Evolutionary conservation across 37 sponge, comb jelly and placozoan species (phyloP), one percentile per base, ranked within the genome.

Genomic region (Chondrosia reniformis): DNA sequence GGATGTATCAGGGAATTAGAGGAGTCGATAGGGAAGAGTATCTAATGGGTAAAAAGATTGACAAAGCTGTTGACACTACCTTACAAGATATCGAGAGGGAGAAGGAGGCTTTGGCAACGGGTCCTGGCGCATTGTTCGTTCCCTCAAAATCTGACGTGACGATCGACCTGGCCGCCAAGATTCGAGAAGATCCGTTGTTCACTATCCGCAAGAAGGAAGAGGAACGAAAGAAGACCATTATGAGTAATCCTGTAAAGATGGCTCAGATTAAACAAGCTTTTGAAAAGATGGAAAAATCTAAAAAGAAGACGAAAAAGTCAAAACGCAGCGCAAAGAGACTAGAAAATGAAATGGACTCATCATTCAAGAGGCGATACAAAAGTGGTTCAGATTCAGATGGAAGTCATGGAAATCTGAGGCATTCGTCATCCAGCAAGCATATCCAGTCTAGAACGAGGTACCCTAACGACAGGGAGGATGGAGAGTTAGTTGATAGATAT

Each of bases 121-220:
- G 86, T 39, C 86, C 89, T 34, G 93, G 93, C 12, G 89, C 93
- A 36, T 73, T 92, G 64, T 92, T 92, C 54, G 79, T 71, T 15
- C 56, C 75, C 17, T 33, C 77, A 0, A 75, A 76, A 45, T 43
- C 88, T 33, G 84, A 87, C 49, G 67, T 76, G 32, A 33, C 79
- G 10, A 64, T 69, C 2, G 94, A 94, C 34, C 40, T 94, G 21
- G 92, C 84, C 0, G 77, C 78, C 42, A 94, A 94, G 80, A 85
- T 94, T 15, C 44, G 91, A 10, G 94, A 94, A 45, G 94, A 94
- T 49, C 94, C 94, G n/a, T 43, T 94, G 58, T 94, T 94, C 55
- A 32, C 84, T 27, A 93, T 93, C 63, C 83, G 83, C 61, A 90
- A 94, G 86, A 81, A 63, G 44, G 94, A 94, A 54, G 83, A 87